Base-by-base conservation (phyloP, 2,797 vertebrate genomes). In the Galago senegalensis region DNA sequence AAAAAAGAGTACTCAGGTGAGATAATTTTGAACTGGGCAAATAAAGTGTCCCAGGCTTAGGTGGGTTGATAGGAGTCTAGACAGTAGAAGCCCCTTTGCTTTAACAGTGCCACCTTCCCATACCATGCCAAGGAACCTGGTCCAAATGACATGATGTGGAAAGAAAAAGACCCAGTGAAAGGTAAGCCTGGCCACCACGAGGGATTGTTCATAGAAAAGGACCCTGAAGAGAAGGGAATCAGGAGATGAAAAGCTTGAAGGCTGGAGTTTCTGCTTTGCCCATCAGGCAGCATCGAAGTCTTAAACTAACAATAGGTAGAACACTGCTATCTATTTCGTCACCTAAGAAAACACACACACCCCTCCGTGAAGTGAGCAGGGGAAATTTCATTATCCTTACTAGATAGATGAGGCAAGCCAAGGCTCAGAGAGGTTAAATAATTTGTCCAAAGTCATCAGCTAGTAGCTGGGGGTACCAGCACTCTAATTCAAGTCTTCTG, bases 231-330 rank as follows among this genome's bases (percentile, higher is more conserved):
- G 58, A 56, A n/a, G 25, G 34, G 25, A 75, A 8, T 91, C 49
- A 84, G 73, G 37, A 77, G 80, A 85, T n/a, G 21, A 76, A 31
- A 95, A 18, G 69, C 40, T 67, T 97, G 31, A 93, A 82, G 31
- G 56, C 16, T 79, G 25, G 20, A 56, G 9, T 80, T 75, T 37
- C 75, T 92, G 25, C 21, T 90, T 73, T 91, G 46, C 69, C 49
- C n/a, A 81, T 58, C 27, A 61, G 60, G n/a, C 23, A 75, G 11
- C 31, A 58, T 29, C 34, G 73, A 65, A 37, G 61, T 82, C 34
- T 92, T 49, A 67, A 69, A 17, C 67, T 69, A 90, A 77, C 76
- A 94, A 29, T 73, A 49, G 40, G 37, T 18, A 82, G 61, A 61
- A 76, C 14, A 72, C 14, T 65, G 58, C 58, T 61, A 82, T 49